A percentile compares a stretch with the other conserved stretches of the same genome.
Conservation (phyloP, 2,113 vertebrate genomes). For the Rhodinocichla rosea region DNA sequence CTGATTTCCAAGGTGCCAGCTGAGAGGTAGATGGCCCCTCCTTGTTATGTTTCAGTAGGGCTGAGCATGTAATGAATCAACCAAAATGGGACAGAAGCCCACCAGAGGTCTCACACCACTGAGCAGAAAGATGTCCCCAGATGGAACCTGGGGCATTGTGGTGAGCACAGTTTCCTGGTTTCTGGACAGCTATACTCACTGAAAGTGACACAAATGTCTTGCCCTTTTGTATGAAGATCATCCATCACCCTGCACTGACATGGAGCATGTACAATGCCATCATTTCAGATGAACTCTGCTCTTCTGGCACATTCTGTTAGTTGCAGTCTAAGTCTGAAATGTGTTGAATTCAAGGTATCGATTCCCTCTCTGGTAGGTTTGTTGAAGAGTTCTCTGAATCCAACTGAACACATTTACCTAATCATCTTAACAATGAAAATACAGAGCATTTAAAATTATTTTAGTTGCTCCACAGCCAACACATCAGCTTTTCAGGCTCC, state of each 20-base stretch:
- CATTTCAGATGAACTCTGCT: not conserved
- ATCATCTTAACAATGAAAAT: not conserved
- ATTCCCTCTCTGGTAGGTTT: not conserved
- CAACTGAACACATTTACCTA: not conserved
- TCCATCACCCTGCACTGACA: fast-evolving
- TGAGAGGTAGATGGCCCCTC: not conserved
- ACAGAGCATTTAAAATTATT: not conserved
- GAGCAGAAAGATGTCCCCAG: not conserved
- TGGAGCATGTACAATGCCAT: not conserved
- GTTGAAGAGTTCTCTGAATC: not conserved
- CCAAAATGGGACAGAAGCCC: not conserved
- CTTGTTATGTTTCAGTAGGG: not conserved
- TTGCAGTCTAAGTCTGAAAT: not conserved
- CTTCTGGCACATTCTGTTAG: not conserved
- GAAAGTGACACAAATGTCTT: not conserved
- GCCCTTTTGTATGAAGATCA: not conserved
- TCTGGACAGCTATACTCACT: not conserved
- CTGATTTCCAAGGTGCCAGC: not conserved
- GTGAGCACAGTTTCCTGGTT: not conserved
- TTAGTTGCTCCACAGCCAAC: not conserved
- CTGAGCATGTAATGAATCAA: not conserved
- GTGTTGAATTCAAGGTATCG: not conserved
- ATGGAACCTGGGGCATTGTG: not conserved
- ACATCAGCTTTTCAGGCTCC: not conserved
- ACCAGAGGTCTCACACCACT: not conserved